Percentiles rank a stretch among this genome's conserved stretches.
phyloP scores from a whole-genome alignment of 2,113 vertebrate species.

The Stigmatopora nigra region DNA sequence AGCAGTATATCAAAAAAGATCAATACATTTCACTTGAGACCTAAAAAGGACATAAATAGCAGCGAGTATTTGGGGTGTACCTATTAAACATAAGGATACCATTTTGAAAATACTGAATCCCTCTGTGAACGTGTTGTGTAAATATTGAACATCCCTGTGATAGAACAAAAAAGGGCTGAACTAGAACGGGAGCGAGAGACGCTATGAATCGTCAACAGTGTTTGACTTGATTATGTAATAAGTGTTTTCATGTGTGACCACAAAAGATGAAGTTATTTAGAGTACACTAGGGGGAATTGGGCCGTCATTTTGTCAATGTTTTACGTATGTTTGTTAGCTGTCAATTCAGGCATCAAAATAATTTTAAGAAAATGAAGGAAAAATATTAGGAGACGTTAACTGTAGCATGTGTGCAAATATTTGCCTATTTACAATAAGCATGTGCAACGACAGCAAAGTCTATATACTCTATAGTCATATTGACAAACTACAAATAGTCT shows the following conservation, averaged over 20 bases:
- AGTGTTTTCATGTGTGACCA: neutral
- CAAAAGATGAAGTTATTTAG: neutral
- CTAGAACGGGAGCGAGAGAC: slow-evolving; percentile 8
- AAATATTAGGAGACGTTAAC: too few species aligned
- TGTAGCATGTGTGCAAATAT: too few species aligned
- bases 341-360: too few species aligned
- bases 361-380: too few species aligned
- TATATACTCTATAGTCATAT: too few species aligned
- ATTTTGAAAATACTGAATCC: slow-evolving; percentile 15
- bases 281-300: neutral
- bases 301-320: neutral
- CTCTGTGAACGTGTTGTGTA: slow-evolving; percentile 1
- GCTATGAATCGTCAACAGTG: neutral
- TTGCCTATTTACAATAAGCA: too few species aligned
- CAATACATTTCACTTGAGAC: slow-evolving; percentile 1
- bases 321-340: too few species aligned
- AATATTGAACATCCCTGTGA: slow-evolving; percentile 6
- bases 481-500: too few species aligned
- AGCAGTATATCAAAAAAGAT: neutral
- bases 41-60: slow-evolving; percentile 7
- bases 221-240: neutral
- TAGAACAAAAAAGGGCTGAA: slow-evolving; percentile 5
- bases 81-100: slow-evolving; percentile 7
- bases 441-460: too few species aligned
- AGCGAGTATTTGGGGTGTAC: slow-evolving; percentile 7